phyloP scores from a whole-genome alignment of 2,113 vertebrate genomes.

The Oophaga pumilio region DNA sequence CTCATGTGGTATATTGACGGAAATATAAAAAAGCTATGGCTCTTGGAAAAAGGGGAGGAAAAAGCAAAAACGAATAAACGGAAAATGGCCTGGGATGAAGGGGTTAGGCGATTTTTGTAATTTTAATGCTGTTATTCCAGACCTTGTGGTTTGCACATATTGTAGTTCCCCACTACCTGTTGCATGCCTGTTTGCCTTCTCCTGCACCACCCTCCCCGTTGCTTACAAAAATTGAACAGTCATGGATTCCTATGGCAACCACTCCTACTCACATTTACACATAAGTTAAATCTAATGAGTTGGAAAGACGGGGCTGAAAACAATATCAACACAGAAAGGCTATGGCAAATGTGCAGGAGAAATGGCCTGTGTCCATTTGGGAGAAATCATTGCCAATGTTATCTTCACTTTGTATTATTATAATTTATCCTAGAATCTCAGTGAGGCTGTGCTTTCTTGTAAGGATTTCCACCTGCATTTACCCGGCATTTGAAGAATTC shows the following conservation, averaged over 20 bases:
- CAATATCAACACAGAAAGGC: background rate
- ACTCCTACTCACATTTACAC: constrained; percentile 8
- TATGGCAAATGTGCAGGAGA: background rate
- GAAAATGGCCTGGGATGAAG: too few relatives aligned
- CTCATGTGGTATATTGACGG: too few relatives aligned
- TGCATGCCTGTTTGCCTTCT: background rate
- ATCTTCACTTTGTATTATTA: background rate
- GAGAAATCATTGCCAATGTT: background rate
- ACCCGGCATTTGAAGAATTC: background rate
- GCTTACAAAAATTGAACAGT: constrained; percentile 8
- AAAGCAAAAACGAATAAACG: too few relatives aligned
- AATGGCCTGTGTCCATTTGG: background rate
- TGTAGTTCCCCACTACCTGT: background rate
- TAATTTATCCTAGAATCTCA: background rate
- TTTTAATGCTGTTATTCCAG: background rate
- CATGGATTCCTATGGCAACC: constrained; percentile 38
- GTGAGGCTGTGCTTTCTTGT: background rate
- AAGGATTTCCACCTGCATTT: background rate
- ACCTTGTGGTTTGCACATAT: background rate
- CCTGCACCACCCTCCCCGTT: background rate
- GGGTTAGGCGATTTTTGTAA: background rate
- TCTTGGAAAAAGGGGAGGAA: too few relatives aligned
- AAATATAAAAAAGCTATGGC: too few relatives aligned
- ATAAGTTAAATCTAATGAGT: constrained; percentile 8
- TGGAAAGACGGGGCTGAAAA: background rate